phyloP scores from a whole-genome alignment of 2,113 vertebrate genomes.

The Rhipidura dahli region DNA sequence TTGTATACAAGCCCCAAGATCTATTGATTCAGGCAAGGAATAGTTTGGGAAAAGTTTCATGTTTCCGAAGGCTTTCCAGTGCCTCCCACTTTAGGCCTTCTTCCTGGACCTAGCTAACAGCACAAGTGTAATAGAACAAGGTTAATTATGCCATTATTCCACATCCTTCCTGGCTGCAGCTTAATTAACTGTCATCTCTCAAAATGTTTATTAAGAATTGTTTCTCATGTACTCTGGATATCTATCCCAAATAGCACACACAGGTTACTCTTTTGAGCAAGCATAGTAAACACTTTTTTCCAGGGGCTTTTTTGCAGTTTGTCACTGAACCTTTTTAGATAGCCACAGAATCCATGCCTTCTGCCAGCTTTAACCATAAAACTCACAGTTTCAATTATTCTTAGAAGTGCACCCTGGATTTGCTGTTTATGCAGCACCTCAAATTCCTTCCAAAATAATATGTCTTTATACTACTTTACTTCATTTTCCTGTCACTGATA shows the following conservation, averaged over 20 bases:
- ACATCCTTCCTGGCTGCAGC: conserved; percentile 49
- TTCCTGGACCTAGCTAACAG: conserved; percentile 19
- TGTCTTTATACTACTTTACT: neutral
- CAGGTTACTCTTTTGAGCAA: neutral
- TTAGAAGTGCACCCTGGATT: neutral
- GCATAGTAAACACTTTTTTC: neutral
- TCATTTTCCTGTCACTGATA: neutral
- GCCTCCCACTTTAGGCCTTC: neutral
- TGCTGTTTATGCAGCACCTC: neutral
- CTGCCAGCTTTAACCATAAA: neutral
- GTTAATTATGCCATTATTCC: conserved; percentile 38
- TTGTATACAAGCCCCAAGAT: neutral
- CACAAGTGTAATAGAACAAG: neutral
- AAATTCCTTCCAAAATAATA: neutral
- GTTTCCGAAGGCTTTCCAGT: neutral
- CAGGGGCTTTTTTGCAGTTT: neutral
- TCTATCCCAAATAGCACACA: neutral
- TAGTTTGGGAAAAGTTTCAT: neutral
- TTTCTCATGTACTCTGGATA: neutral
- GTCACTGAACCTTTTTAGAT: neutral
- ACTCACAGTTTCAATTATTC: neutral
- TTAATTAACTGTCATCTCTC: conserved; percentile 31
- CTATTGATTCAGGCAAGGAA: neutral
- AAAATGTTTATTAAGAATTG: conserved; percentile 6
- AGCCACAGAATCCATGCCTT: neutral